Conservation (phyloP, 1,140 invertebrate genomes). For the Microplitis demolitor region DNA sequence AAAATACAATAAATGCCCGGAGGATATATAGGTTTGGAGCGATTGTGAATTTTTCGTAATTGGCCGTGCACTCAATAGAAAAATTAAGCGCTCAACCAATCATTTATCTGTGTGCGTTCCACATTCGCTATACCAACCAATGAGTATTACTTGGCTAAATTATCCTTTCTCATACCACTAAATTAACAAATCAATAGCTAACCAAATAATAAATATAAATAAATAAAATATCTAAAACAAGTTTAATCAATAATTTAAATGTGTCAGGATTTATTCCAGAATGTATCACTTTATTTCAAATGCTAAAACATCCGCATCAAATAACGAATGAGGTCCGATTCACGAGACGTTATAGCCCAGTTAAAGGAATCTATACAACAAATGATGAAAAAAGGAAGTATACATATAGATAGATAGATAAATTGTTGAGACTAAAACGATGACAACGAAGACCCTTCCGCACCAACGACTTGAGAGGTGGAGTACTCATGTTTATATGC, state of each 20-base stretch:
- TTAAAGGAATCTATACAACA: neutral
- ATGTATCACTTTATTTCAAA: neutral
- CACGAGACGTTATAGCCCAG: conserved; percentile 37
- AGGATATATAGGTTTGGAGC: conserved; percentile 19
- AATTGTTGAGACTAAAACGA: neutral
- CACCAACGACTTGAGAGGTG: conserved; percentile 26
- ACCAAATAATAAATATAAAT: too few species aligned
- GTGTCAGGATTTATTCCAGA: too few species aligned
- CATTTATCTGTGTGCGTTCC: conserved; percentile 2
- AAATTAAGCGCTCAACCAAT: conserved; percentile 17
- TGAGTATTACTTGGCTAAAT: neutral
- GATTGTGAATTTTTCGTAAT: conserved; percentile 25
- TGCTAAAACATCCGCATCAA: neutral
- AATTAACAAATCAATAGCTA: neutral
- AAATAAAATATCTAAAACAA: too few species aligned
- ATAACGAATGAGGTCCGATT: conserved; percentile 25
- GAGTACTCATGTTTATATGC: conserved; percentile 59
- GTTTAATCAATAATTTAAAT: too few species aligned
- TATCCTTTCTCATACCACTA: neutral
- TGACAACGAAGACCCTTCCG: conserved; percentile 16
- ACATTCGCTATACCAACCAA: neutral
- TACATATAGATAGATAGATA: neutral
- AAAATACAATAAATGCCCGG: conserved; percentile 17
- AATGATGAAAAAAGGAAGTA: neutral
- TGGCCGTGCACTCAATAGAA: conserved; percentile 20